Base-by-base conservation (phyloP, 2,797 vertebrate species). In the Sibirionetta formosa region DNA sequence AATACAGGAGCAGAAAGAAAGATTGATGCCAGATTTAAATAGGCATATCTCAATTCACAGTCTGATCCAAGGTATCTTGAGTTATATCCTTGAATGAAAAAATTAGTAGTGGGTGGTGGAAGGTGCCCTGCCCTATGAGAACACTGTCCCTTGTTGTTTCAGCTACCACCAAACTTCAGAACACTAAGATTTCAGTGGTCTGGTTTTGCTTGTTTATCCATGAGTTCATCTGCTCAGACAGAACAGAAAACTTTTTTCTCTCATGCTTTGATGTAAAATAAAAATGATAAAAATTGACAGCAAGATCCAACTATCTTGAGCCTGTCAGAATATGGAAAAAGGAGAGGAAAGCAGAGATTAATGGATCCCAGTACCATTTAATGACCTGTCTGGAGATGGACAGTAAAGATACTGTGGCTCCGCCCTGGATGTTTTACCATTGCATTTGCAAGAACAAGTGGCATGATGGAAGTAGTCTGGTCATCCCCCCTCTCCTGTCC, bases 11-110 rank as follows among this genome's bases (percentile, higher is more conserved):
- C 90, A 94, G 78, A 96, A 94, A 69, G 75, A 81, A 73, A 85
- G 75, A 81, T 36, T 93, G 94, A 81, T 93, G 88, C 64, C 88
- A 93, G 78, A 94, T 95, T 96, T 96, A 94, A 94, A 90, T 70
- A 92, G 95, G 80, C 95, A 44, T 10, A 80, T 63, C 78, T 88
- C 48, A 85, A 82, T 81, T 40, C 51, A 38, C 91, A 93, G 54
- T 92, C 91, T 93, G 90, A 48, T 44, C 60, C 17, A 50, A 70
- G 95, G 83, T 78, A 90, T 60, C 88, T 65, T 88, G 64, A 93
- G 71, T 70, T 90, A n/a, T 14, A 83, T 56, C 81, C 79, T 51
- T 61, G 58, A 94, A 83, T 65, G 40, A 85, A 60, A n/a, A 0
- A 0, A 81, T 63, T 44, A 31, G 4, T 31, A 54, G 79, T 79